Conservation (phyloP, 2,797 vertebrate species). For the Ctenopoma multispine region DNA sequence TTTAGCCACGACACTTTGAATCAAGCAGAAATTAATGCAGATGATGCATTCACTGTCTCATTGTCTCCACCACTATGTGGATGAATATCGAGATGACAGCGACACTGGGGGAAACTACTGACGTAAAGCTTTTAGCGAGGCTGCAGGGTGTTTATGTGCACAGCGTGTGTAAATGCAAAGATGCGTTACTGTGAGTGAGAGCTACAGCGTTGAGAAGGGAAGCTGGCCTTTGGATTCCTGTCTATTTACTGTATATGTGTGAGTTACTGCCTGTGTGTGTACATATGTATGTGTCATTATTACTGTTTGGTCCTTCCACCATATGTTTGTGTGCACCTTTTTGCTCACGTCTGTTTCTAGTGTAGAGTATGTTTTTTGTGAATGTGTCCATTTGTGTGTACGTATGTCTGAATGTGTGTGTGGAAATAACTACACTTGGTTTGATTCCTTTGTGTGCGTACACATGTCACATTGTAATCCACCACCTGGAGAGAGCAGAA, state of each 20-base stretch:
- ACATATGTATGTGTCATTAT: neutral
- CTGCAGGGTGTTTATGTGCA: slow-evolving; percentile 54
- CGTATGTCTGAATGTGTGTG: neutral
- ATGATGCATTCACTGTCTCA: slow-evolving; percentile 76
- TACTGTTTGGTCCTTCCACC: too few relatives aligned
- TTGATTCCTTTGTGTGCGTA: neutral
- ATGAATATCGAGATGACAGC: slow-evolving; percentile 66
- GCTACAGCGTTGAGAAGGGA: too few relatives aligned
- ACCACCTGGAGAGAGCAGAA: slow-evolving; percentile 78
- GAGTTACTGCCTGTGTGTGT: neutral
- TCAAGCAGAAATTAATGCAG: slow-evolving; percentile 77
- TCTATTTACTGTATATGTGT: neutral
- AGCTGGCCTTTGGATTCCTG: slow-evolving; percentile 34
- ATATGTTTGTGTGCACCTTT: neutral
- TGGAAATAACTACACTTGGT: neutral
- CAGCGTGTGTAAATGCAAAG: slow-evolving; percentile 37
- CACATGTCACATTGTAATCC: slow-evolving; percentile 70
- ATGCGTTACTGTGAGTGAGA: slow-evolving; percentile 1
- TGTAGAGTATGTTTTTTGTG: neutral
- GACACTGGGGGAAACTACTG: slow-evolving; percentile 56
- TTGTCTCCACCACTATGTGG: slow-evolving; percentile 60
- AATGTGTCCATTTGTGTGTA: neutral
- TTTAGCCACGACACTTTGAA: slow-evolving; percentile 79
- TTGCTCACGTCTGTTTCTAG: neutral
- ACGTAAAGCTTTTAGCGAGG: slow-evolving; percentile 64